Base-by-base conservation (phyloP, 1,140 invertebrate species). In the Daktulosphaira vitifoliae region DNA sequence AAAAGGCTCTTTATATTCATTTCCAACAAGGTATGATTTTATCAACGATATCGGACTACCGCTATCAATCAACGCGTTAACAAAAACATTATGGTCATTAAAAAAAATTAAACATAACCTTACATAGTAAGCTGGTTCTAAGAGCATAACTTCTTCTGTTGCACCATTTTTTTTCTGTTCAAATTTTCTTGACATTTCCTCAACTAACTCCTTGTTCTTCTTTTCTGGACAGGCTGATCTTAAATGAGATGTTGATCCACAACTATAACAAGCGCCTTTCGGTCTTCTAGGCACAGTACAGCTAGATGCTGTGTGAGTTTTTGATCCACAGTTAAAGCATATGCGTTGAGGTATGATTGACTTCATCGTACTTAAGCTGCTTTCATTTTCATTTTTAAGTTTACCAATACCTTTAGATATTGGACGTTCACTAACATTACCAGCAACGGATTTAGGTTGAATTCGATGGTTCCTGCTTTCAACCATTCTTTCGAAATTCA, bases 21-120 rank as follows among this genome's bases (percentile, higher is more conserved):
- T 11, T 18, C 1, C 2, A 18, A 33, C 7, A 29, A 51, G 16
- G 33, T 18, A 16, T 20, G 25, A 29, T 20, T 33, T 33, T 29
- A 51, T 33, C n/a, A 51, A 51, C 26, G 25, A 51, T 16, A 51
- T 51, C 9, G 49, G 49, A 18, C 49, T 51, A 51, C 49, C 49
- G 2, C 25, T 51, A 33, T 51, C 49, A 5, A 33, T 7, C 16
- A 50, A 7, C 29, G 49, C 49, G 29, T n/a, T 29, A n/a, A 50
- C 15, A 50, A 15, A 8, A 18, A 11, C 1, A 33, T 18, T 51
- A n/a, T n/a, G n/a, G 8, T 20, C 25, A 16, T 51, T 33, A 2
- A 3, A 33, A 5, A 51, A 33, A 16, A 11, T 6, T 51, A 51
- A 18, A 26, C 23, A 20, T 51, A 51, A n/a, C 15, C 25, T 51